phyloP scores from a whole-genome alignment of 1,140 invertebrate species.

The Lordiphosa clarofinis region DNA sequence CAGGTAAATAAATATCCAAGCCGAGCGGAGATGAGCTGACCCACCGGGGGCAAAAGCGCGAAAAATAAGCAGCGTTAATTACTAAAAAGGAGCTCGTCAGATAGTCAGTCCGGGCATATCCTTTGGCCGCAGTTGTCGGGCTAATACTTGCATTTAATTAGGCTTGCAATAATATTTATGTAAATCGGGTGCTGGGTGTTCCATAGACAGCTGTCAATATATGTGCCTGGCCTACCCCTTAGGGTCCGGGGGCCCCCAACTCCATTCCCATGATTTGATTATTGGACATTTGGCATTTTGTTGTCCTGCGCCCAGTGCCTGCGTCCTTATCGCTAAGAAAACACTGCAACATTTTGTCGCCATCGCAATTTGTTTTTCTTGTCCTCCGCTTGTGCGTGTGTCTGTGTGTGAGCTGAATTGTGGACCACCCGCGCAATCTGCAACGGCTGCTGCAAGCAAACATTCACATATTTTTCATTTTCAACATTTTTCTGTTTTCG shows the following conservation, averaged over 20 bases:
- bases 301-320: slow-evolving; percentile 41
- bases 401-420: slow-evolving; percentile 5
- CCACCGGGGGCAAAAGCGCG: slow-evolving; percentile 16
- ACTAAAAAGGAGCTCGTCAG: slow-evolving; percentile 48
- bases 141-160: slow-evolving; percentile 78
- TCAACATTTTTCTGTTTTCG: slow-evolving; percentile 49
- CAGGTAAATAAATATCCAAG: slow-evolving; percentile 67
- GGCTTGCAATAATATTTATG: slow-evolving; percentile 78
- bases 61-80: slow-evolving; percentile 73
- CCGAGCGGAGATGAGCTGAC: neutral
- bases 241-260: neutral
- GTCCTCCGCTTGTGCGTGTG: slow-evolving; percentile 33
- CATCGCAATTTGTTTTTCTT: slow-evolving; percentile 65
- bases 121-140: slow-evolving; percentile 33
- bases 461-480: slow-evolving; percentile 18
- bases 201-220: slow-evolving; percentile 65
- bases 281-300: slow-evolving; percentile 31
- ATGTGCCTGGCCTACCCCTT: slow-evolving; percentile 11
- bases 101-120: slow-evolving; percentile 28
- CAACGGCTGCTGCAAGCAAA: slow-evolving; percentile 27
- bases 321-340: slow-evolving; percentile 72
- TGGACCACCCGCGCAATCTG: slow-evolving; percentile 62
- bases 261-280: slow-evolving; percentile 42
- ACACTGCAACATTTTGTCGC: slow-evolving; percentile 70
- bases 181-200: slow-evolving; percentile 63